Base-by-base conservation (phyloP, 2,888 invertebrate species). In the Chymomyza procnemis region DNA sequence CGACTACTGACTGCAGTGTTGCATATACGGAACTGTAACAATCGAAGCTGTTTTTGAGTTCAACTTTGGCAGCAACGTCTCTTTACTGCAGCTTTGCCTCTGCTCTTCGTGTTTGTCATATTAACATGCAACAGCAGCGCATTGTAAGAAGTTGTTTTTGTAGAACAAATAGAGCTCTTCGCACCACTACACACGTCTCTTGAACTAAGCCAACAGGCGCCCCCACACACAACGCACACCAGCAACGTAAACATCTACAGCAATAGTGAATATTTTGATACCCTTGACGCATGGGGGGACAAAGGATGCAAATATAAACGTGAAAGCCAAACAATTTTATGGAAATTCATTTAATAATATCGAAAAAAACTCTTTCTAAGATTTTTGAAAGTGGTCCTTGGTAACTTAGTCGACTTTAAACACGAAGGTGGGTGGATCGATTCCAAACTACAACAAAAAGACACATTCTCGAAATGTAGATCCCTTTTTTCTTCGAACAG, bases 131-230 rank as follows among this genome's bases (percentile, higher is more conserved):
- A 67, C 60, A 48, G 48, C 50, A 50, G 50, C 19, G 8, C 50
- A 19, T 19, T 19, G 50, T 50, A 16, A 50, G 50, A 16, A 50
- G 3, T 50, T 41, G 34, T 41, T 41, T 41, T 41, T 41, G 34
- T 41, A 41, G 34, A 41, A 12, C 34, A 41, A 41, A 41, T 9
- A 41, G 34, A 3, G 34, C 12, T 41, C 34, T 41, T 12, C 34
- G 8, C 16, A 18, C 19, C 50, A 8, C 34, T 12, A 2, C 12
- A 1, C 34, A 12, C 12, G 12, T 41, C 34, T 41, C 12, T 41
- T 12, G 68, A 80, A 76, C 84, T 75, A 78, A 81, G 76, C 81
- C 79, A 83, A 66, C 78, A 68, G 79, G 76, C 81, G 81, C 81
- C 76, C 85, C 84, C 81, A 77, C 83, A 78, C 47, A 69, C 71